phyloP scores from a whole-genome alignment of 92 coral and sea anemone genomes.

The Metridium senile region DNA sequence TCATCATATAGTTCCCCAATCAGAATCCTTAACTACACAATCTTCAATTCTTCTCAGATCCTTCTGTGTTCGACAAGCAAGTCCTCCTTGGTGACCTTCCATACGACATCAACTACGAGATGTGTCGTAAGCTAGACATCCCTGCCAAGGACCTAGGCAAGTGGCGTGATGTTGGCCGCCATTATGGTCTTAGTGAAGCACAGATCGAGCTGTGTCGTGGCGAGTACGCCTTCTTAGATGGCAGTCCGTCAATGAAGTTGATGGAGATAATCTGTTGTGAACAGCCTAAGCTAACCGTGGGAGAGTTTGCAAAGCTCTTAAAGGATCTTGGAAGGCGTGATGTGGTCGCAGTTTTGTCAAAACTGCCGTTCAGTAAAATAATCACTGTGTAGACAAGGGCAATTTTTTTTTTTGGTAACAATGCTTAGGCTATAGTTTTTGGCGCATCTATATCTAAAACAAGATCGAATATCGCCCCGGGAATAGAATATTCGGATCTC shows the following conservation, averaged over 20 bases:
- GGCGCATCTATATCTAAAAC: too few relatives aligned
- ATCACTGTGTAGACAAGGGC: too few relatives aligned
- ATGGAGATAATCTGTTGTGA: conserved; percentile 6
- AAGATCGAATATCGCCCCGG: too few relatives aligned
- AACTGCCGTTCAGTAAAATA: too few relatives aligned
- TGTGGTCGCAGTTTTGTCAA: conserved; percentile 4
- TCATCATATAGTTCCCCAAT: background rate
- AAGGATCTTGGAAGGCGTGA: conserved; percentile 33
- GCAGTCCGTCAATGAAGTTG: conserved; percentile 46
- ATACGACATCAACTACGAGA: conserved; percentile 24
- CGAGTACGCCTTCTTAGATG: conserved; percentile 38
- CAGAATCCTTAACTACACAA: background rate
- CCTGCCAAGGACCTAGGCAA: conserved; percentile 29
- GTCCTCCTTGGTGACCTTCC: conserved; percentile 33
- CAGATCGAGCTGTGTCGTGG: conserved; percentile 15
- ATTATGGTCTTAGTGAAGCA: conserved; percentile 18
- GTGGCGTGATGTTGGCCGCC: conserved; percentile 51
- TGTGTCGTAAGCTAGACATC: conserved; percentile 36
- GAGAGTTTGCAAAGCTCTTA: conserved; percentile 51
- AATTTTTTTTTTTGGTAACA: too few relatives aligned
- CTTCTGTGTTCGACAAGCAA: background rate
- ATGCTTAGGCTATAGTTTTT: too few relatives aligned
- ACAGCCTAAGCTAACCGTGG: conserved; percentile 36
- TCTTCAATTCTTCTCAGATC: background rate
- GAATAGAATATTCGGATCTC: too few relatives aligned